Conservation (phyloP, 2,113 vertebrate genomes). For the Mugil cephalus region DNA sequence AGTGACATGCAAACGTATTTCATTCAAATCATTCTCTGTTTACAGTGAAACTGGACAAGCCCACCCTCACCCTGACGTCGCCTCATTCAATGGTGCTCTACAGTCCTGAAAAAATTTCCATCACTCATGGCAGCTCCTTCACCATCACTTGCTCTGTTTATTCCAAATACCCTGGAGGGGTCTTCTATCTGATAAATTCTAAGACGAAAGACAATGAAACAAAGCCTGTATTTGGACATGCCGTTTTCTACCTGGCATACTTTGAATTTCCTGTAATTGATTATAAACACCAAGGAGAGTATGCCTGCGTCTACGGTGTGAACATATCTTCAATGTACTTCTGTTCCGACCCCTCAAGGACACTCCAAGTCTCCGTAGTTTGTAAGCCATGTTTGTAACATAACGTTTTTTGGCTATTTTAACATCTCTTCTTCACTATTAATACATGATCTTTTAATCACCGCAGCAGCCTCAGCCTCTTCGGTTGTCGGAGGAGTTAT, state of each 20-base stretch:
- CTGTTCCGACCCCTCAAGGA: conserved; percentile 63
- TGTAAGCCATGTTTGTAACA: conserved; percentile 40
- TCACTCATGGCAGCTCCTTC: conserved; percentile 63
- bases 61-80: conserved; percentile 67
- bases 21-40: background rate
- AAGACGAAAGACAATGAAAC: conserved; percentile 4
- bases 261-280: conserved; percentile 69
- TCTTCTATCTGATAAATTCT: conserved; percentile 60
- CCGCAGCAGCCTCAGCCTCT: conserved; percentile 45
- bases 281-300: conserved; percentile 55
- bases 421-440: background rate
- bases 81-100: conserved; percentile 66
- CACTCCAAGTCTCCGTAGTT: conserved; percentile 55
- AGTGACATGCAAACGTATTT: too few species aligned
- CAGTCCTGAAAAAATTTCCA: conserved; percentile 61
- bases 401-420: background rate
- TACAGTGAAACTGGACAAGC: conserved; percentile 71
- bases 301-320: conserved; percentile 58
- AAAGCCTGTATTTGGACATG: conserved; percentile 42
- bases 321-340: conserved; percentile 66
- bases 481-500: conserved; percentile 43
- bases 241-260: conserved; percentile 56
- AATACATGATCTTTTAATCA: background rate
- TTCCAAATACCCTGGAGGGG: conserved; percentile 56
- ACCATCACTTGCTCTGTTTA: conserved; percentile 65